These are phyloP conservation scores for Dolomedes plantarius DNA, from an alignment of 2,888 invertebrate species.

Conservation along the genomic window DNA sequence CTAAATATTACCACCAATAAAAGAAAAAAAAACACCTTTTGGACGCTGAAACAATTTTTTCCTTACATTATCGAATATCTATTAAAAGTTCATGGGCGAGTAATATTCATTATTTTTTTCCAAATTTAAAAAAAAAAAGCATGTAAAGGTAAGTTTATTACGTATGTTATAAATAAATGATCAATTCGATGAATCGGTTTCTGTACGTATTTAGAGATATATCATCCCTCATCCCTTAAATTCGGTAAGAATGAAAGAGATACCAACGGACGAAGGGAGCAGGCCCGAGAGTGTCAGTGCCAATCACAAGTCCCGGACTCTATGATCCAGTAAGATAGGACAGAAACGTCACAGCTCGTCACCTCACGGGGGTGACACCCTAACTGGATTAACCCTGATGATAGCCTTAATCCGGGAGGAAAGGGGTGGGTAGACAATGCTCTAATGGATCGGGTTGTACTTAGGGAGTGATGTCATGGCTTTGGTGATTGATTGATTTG, in stretches of 20 bases:
- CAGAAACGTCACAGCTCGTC: conserved; percentile 58
- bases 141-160: too few species aligned
- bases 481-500: not conserved
- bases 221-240: not conserved
- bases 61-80: too few species aligned
- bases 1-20: too few species aligned
- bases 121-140: too few species aligned
- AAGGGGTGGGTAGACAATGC: not conserved
- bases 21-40: too few species aligned
- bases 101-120: too few species aligned
- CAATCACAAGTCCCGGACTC: conserved; percentile 33
- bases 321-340: conserved; percentile 49
- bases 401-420: conserved; percentile 47
- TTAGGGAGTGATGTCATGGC: not conserved
- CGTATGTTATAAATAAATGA: too few species aligned
- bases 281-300: conserved; percentile 24
- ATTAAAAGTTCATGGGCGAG: too few species aligned
- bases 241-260: conserved; percentile 29
- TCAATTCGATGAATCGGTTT: too few species aligned
- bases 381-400: conserved; percentile 64
- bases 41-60: too few species aligned
- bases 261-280: conserved; percentile 6
- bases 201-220: too few species aligned
- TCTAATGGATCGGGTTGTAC: not conserved
- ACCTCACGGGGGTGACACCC: conserved; percentile 57